A percentile compares a stretch with the other conserved stretches of the same genome.
phyloP scores from a whole-genome alignment of 2,113 vertebrate species.

The Hippocampus barbouri region DNA sequence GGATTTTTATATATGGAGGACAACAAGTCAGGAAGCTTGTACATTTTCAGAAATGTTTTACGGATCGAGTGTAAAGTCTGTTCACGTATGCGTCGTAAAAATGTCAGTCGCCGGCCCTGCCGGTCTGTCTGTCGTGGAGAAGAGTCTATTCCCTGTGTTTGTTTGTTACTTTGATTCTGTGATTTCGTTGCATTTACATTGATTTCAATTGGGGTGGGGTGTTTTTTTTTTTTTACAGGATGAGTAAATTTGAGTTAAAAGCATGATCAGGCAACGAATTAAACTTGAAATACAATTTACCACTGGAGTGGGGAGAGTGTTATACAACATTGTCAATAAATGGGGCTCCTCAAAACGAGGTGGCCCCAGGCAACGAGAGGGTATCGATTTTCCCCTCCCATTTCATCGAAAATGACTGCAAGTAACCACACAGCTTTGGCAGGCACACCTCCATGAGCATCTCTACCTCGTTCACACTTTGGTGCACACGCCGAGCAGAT shows the following conservation, averaged over 20 bases:
- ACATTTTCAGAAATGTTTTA: constrained; percentile 15
- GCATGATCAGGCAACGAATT: too few relatives aligned
- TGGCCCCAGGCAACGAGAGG: too few relatives aligned
- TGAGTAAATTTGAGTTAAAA: too few relatives aligned
- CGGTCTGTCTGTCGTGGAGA: not conserved
- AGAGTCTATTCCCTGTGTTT: too few relatives aligned
- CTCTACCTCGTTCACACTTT: constrained; percentile 40
- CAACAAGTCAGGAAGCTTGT: not conserved
- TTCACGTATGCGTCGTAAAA: constrained; percentile 7
- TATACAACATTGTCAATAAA: too few relatives aligned
- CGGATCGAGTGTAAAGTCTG: constrained; percentile 13
- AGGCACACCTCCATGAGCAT: constrained; percentile 35
- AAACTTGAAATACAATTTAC: too few relatives aligned
- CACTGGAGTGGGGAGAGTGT: too few relatives aligned
- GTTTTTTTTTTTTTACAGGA: too few relatives aligned
- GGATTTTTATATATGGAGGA: constrained; percentile 22
- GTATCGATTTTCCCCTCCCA: constrained; percentile 44
- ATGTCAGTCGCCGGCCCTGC: not conserved
- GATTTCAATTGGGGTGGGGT: too few relatives aligned
- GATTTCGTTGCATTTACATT: too few relatives aligned
- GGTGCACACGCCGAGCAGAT: constrained; percentile 45
- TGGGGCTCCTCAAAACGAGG: too few relatives aligned
- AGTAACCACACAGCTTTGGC: constrained; percentile 35
- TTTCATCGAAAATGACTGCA: constrained; percentile 28
- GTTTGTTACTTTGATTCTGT: too few relatives aligned